These are phyloP conservation scores for Germaria angustata DNA, from an alignment of 2,888 invertebrate species.

Conservation along the genomic window DNA sequence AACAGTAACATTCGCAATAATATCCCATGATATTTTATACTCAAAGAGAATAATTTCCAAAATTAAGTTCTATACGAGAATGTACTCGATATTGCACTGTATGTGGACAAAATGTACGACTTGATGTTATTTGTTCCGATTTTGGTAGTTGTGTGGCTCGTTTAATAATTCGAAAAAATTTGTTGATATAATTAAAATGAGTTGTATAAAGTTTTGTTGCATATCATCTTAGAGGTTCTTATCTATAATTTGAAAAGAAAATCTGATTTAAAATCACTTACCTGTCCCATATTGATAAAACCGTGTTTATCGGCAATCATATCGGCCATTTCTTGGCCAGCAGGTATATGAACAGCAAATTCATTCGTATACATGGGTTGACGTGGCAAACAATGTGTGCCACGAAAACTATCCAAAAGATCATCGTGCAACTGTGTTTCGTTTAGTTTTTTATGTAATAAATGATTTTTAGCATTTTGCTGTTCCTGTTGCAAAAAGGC, in stretches of 20 bases:
- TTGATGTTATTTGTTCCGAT: no score
- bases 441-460: conserved; percentile 5
- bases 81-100: no score
- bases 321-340: conserved; percentile 86
- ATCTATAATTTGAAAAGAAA: no score
- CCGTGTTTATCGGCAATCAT: conserved; percentile 91
- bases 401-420: conserved; percentile 70
- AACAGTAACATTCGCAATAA: no score
- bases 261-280: conserved; percentile 82
- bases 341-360: conserved; percentile 92
- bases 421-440: conserved; percentile 52
- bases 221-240: no score
- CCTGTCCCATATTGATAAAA: conserved; percentile 93
- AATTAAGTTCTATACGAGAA: background rate
- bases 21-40: no score
- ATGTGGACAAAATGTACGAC: no score
- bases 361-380: conserved; percentile 86
- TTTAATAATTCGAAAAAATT: no score
- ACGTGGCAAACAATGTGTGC: conserved; percentile 73
- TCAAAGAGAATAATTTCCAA: background rate
- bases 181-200: no score
- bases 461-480: conserved; percentile 34
- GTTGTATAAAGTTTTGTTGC: no score
- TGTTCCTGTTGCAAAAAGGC: conserved; percentile 66
- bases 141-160: no score